These are phyloP conservation scores for Macropis europaea DNA, from an alignment of 2,888 invertebrate genomes.

Conservation along the genomic window DNA sequence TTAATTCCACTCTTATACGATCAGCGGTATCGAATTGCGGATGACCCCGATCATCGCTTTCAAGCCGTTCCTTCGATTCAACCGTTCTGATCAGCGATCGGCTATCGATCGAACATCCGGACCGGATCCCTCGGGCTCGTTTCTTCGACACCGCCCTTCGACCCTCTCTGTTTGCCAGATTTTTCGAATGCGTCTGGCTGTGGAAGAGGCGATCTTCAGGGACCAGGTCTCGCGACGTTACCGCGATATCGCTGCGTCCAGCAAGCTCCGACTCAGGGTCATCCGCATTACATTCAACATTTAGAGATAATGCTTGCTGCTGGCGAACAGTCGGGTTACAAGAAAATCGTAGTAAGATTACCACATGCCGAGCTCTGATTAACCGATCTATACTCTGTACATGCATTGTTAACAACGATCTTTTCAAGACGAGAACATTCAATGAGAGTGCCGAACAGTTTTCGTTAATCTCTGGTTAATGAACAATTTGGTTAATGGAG, in stretches of 20 bases:
- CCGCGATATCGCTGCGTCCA: too few relatives aligned
- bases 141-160: too few relatives aligned
- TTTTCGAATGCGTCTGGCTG: too few relatives aligned
- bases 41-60: slow-evolving; percentile 8
- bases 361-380: slow-evolving; percentile 12
- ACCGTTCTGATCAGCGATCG: not conserved
- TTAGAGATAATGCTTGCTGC: slow-evolving; percentile 67
- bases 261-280: slow-evolving; percentile 28
- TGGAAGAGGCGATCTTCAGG: too few relatives aligned
- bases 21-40: slow-evolving; percentile 33
- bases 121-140: too few relatives aligned
- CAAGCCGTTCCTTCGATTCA: not conserved
- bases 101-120: too few relatives aligned
- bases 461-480: slow-evolving; percentile 41
- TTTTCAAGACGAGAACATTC: not conserved
- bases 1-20: slow-evolving; percentile 61
- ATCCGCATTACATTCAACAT: slow-evolving; percentile 34
- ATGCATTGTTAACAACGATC: slow-evolving; percentile 33
- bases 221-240: too few relatives aligned
- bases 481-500: slow-evolving; percentile 20
- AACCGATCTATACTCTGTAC: not conserved
- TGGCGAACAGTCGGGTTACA: slow-evolving; percentile 33
- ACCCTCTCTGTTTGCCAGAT: too few relatives aligned
- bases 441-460: not conserved
- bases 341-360: slow-evolving; percentile 30